phyloP scores from a whole-genome alignment of 2,888 invertebrate species.

The Drosophila atroscutellata region DNA sequence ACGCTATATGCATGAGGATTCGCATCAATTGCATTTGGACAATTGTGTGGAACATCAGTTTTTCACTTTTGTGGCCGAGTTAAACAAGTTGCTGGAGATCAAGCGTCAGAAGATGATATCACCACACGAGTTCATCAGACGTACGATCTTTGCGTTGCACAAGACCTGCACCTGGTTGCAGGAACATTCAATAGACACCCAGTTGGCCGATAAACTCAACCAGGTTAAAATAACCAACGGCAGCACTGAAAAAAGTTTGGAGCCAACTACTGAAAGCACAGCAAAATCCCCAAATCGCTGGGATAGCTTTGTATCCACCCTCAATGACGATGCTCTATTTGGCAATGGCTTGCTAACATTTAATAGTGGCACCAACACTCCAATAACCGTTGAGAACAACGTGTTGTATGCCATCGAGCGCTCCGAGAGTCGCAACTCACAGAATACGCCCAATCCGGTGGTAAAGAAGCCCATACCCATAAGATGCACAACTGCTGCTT shows the following conservation, averaged over 20 bases:
- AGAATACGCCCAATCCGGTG: conserved; percentile 27
- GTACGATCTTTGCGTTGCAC: conserved; percentile 84
- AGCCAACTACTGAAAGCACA: conserved; percentile 13
- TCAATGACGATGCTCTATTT: conserved; percentile 10
- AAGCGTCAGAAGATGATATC: conserved; percentile 82
- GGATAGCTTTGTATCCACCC: conserved; percentile 11
- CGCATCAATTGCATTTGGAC: conserved; percentile 82
- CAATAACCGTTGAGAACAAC: conserved; percentile 78
- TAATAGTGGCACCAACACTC: conserved; percentile 57
- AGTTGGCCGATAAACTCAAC: conserved; percentile 76
- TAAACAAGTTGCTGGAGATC: conserved; percentile 81
- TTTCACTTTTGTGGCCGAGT: conserved; percentile 78
- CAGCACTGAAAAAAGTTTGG: conserved; percentile 29
- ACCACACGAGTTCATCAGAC: conserved; percentile 84
- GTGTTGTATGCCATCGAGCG: conserved; percentile 80
- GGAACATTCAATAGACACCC: conserved; percentile 79
- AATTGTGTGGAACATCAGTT: conserved; percentile 84
- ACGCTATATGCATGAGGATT: conserved; percentile 84
- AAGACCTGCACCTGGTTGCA: conserved; percentile 83
- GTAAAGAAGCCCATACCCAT: conserved; percentile 79
- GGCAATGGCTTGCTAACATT: conserved; percentile 16
- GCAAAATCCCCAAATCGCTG: conserved; percentile 10
- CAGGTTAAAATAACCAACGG: conserved; percentile 60
- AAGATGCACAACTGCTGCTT: conserved; percentile 27
- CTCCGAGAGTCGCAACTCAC: conserved; percentile 75